A percentile compares a stretch with the other conserved stretches of the same genome.
Evolutionary conservation across 1,140 invertebrate genomes (phyloP).

Genomic region (Sinonovacula constricta): DNA sequence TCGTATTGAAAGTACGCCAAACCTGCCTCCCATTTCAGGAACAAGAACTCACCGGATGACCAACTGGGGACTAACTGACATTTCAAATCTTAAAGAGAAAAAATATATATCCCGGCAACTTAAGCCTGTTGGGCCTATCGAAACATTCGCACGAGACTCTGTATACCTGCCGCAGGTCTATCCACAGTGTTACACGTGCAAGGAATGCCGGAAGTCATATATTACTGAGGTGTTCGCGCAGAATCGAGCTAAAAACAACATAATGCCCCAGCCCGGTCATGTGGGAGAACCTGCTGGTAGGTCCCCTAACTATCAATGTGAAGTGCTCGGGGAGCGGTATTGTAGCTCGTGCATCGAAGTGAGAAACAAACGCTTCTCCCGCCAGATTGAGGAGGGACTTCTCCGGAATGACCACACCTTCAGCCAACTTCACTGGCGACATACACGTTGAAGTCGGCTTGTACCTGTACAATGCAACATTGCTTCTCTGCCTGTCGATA

Average conservation of each 20-base stretch:
- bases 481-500: too few species aligned
- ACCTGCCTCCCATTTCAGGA: conserved; percentile 22
- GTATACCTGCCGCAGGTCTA: conserved; percentile 31
- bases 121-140: conserved; percentile 9
- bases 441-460: too few species aligned
- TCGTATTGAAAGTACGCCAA: conserved; percentile 24
- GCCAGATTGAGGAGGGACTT: conserved; percentile 27
- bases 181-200: conserved; percentile 40
- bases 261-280: neutral
- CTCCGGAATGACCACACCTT: too few species aligned
- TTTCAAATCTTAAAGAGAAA: conserved; percentile 31
- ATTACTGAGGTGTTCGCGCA: conserved; percentile 22
- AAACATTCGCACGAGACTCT: conserved; percentile 33
- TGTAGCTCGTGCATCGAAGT: conserved; percentile 39
- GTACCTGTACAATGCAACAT: too few species aligned
- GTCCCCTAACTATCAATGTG: conserved; percentile 46
- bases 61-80: too few species aligned
- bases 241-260: neutral
- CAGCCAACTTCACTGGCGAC: too few species aligned
- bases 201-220: conserved; percentile 34
- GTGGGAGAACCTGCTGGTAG: neutral
- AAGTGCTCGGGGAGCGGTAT: conserved; percentile 38
- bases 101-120: conserved; percentile 13
- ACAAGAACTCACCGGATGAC: too few species aligned
- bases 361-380: conserved; percentile 37